phyloP scores from a whole-genome alignment of 2,888 invertebrate genomes.

The Mesochorus sp. region DNA sequence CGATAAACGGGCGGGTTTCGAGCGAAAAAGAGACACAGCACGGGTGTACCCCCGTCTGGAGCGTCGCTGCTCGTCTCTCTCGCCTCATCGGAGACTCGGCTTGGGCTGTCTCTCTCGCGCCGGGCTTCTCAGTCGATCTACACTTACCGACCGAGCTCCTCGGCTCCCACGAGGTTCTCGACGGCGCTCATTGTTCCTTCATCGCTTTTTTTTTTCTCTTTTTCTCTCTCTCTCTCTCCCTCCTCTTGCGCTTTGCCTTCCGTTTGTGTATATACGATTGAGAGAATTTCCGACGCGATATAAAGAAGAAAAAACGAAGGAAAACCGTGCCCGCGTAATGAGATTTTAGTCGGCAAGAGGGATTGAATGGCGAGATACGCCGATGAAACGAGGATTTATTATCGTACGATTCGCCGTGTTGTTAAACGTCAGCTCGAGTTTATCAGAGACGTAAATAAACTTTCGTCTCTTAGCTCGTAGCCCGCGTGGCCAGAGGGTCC shows the following conservation, averaged over 20 bases:
- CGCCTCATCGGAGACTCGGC: conserved; percentile 62
- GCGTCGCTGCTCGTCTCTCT: conserved; percentile 69
- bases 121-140: conserved; percentile 23
- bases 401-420: conserved; percentile 20
- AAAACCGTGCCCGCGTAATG: conserved; percentile 23
- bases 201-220: background rate
- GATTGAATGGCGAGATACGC: conserved; percentile 64
- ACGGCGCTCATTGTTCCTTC: background rate
- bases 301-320: background rate
- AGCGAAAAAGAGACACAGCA: too few species aligned
- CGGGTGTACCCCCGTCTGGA: too few species aligned
- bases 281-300: too few species aligned
- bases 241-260: too few species aligned
- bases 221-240: background rate
- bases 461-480: conserved; percentile 37
- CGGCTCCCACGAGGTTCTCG: background rate
- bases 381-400: conserved; percentile 42
- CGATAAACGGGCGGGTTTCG: too few species aligned
- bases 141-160: conserved; percentile 53
- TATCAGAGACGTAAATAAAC: background rate
- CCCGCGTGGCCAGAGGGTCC: conserved; percentile 46
- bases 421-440: conserved; percentile 31
- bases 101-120: background rate
- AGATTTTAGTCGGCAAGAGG: conserved; percentile 57
- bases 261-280: too few species aligned